Base-by-base conservation (phyloP, 2,797 vertebrate species). In the Serranus cabrilla region DNA sequence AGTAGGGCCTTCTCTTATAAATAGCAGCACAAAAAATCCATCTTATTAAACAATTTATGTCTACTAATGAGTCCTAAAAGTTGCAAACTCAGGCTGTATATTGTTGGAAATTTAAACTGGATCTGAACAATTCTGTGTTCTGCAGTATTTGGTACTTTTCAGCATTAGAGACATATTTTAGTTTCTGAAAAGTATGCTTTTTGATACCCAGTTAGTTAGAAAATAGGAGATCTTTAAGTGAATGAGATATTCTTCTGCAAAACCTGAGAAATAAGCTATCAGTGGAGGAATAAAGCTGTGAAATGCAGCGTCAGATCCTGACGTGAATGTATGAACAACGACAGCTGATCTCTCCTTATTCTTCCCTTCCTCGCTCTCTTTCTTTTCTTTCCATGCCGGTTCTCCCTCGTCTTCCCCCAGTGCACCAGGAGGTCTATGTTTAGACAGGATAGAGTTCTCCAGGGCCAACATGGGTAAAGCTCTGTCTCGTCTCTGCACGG, bases 391-490 rank as follows among this genome's bases (percentile, higher is more conserved):
- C 25, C 37, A 18, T 59, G 67, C 47, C 40, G 13, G 55, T 57
- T 34, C 69, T 76, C 74, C 70, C 58, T 67, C 61, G 11, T 80
- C 80, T 72, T 85, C 68, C 70, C 74, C 85, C 56, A 2, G 61
- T 76, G 82, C 82, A 70, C 72, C 71, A 71, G 73, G 66, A 84
- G 85, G 81, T 88, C 90, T 91, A 91, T 88, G 91, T 93, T 91
- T 92, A 90, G 90, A 93, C 84, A 84, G 86, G 84, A 81, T 91
- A 84, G 80, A 81, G 87, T 87, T 91, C 84, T 86, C 74, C 59
- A 42, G 77, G 85, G 83, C 83, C 82, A 45, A 61, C 82, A 42
- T 57, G 87, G 81, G 85, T 75, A 85, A 90, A 89, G 79, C 90
- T 72, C 82, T 59, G 66, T 64, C 81, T 77, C 34, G 57, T 78